Conservation (phyloP, 2,113 vertebrate species). For the Illadopsis cleaveri region DNA sequence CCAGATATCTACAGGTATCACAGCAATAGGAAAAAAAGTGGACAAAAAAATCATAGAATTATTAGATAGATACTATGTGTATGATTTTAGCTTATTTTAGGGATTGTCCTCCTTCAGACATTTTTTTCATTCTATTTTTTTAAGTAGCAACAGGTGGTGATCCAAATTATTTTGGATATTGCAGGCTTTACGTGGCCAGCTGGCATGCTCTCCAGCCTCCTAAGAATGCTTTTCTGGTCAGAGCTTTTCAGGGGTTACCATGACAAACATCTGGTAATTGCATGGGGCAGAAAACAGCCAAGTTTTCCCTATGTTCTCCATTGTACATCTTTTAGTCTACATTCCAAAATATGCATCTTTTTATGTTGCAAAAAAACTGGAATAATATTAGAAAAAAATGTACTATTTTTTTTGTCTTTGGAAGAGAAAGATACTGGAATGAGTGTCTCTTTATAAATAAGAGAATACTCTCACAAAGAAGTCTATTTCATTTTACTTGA, state of each 20-base stretch:
- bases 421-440: neutral
- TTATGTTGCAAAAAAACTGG: neutral
- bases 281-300: conserved; percentile 18
- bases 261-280: conserved; percentile 53
- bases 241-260: conserved; percentile 9
- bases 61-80: neutral
- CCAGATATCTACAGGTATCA: neutral
- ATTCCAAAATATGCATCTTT: neutral
- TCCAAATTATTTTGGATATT: conserved; percentile 9
- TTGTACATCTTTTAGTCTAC: neutral
- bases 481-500: neutral
- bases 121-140: neutral
- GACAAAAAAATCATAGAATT: neutral
- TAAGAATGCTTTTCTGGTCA: conserved; percentile 6
- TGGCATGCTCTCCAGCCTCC: conserved; percentile 9
- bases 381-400: neutral
- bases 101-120: neutral
- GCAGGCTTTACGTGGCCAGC: neutral
- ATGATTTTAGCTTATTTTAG: neutral
- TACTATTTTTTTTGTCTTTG: neutral
- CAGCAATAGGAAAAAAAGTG: neutral
- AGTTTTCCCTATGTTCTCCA: neutral
- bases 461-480: neutral
- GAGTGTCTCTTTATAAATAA: neutral
- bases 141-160: conserved; percentile 27